Percentiles rank a stretch among this genome's conserved stretches.
phyloP scores from a whole-genome alignment of 1,140 invertebrate genomes.

The Cataglyphis hispanica region DNA sequence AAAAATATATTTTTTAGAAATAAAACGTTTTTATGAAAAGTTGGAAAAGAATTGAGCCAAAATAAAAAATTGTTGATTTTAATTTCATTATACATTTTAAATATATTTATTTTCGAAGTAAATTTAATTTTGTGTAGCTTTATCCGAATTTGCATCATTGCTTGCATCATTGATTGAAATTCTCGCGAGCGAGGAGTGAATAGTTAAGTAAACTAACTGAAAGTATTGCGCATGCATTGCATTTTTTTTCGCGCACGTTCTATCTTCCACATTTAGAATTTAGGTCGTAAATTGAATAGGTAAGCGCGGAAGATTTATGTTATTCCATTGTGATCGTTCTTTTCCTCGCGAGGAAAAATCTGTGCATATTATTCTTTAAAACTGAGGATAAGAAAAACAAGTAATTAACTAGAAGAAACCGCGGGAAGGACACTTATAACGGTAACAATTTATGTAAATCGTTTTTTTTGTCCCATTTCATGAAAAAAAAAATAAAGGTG shows the following conservation, averaged over 20 bases:
- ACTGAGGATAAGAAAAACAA: not conserved
- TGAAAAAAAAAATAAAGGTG: not conserved
- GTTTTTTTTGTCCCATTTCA: not conserved
- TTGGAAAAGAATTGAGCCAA: not conserved
- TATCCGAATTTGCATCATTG: not conserved
- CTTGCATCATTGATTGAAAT: slow-evolving; percentile 10
- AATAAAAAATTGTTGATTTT: not conserved
- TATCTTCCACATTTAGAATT: not conserved
- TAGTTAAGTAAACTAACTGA: slow-evolving; percentile 7
- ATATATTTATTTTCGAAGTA: slow-evolving; percentile 2
- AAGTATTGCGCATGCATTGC: slow-evolving; percentile 34
- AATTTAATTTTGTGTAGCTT: not conserved
- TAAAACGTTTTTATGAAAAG: not conserved
- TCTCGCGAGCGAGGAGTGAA: slow-evolving; percentile 5
- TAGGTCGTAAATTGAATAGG: slow-evolving; percentile 3
- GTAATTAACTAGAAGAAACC: not conserved
- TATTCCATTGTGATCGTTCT: not conserved
- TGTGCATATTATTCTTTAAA: not conserved
- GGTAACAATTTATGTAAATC: not conserved
- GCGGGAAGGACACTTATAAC: not conserved
- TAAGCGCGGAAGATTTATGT: not conserved
- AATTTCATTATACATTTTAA: not conserved
- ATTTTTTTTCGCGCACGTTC: slow-evolving; percentile 3
- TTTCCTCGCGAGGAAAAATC: not conserved
- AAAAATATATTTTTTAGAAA: not conserved